These are phyloP conservation scores for Ochlodes sylvanus DNA, from an alignment of 2,888 invertebrate genomes.

Conservation along the genomic window DNA sequence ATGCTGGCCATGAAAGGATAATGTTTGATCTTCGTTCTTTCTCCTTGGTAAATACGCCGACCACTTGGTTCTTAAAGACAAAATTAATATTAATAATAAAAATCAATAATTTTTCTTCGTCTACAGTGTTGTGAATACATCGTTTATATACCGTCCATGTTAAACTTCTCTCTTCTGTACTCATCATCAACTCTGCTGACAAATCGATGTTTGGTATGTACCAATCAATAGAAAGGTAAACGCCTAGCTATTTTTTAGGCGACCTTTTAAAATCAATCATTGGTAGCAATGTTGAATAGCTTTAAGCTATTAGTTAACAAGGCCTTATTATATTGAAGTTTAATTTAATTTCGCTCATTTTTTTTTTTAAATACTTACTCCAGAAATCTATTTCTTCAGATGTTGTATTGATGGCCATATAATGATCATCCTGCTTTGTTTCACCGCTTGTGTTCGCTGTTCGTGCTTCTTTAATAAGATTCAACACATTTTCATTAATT, in stretches of 20 bases:
- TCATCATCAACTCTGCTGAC: no score
- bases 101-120: no score
- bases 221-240: no score
- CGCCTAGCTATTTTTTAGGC: no score
- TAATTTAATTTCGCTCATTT: background rate
- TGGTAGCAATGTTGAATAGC: no score
- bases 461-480: conserved; percentile 27
- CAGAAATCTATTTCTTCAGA: conserved; percentile 59
- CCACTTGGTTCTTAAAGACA: conserved; percentile 53
- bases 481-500: conserved; percentile 32
- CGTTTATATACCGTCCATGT: no score
- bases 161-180: no score
- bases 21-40: conserved; percentile 57
- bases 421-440: background rate
- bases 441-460: background rate
- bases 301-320: no score
- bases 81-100: background rate
- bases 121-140: no score
- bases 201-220: no score
- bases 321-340: no score
- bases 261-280: no score
- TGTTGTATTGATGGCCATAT: conserved; percentile 40
- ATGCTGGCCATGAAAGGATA: conserved; percentile 74
- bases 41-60: conserved; percentile 63
- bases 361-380: conserved; percentile 53